These are phyloP conservation scores for Portevinia maculata DNA, from an alignment of 2,888 invertebrate genomes.

Conservation along the genomic window DNA sequence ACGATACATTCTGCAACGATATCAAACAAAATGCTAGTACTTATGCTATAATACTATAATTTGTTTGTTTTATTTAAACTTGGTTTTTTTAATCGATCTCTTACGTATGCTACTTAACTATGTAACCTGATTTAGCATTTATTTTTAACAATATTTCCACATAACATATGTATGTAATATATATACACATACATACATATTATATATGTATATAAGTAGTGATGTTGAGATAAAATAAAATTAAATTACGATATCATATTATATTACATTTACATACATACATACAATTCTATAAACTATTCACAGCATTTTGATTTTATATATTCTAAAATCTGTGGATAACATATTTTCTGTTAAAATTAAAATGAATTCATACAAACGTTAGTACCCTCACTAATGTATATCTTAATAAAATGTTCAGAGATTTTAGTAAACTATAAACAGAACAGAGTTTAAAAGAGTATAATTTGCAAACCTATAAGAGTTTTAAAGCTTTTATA, in stretches of 20 bases:
- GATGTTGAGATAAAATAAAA: conserved; percentile 48
- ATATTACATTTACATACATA: conserved; percentile 65
- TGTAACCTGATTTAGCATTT: conserved; percentile 60
- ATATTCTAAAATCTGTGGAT: conserved; percentile 73
- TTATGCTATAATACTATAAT: conserved; percentile 69
- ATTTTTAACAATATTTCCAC: conserved; percentile 66
- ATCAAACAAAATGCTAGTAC: conserved; percentile 39
- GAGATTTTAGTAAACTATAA: conserved; percentile 5
- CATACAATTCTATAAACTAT: conserved; percentile 70
- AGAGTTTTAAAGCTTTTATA: not conserved
- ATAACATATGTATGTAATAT: conserved; percentile 36
- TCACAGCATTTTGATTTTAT: conserved; percentile 73
- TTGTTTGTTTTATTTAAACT: conserved; percentile 43
- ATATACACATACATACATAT: conserved; percentile 14
- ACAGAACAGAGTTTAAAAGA: not conserved
- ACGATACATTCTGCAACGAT: conserved; percentile 35
- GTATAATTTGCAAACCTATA: conserved; percentile 13
- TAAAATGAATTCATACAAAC: conserved; percentile 45
- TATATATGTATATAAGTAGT: conserved; percentile 38
- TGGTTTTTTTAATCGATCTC: conserved; percentile 48
- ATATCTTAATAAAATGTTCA: not conserved
- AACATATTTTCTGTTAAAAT: conserved; percentile 53
- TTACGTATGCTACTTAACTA: conserved; percentile 65
- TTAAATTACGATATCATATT: conserved; percentile 46
- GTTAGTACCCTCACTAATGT: conserved; percentile 47